Evolutionary conservation across 2,797 vertebrate genomes (phyloP), one percentile per base, ranked within the genome.

Genomic region (Lindbergichthys nudifrons): DNA sequence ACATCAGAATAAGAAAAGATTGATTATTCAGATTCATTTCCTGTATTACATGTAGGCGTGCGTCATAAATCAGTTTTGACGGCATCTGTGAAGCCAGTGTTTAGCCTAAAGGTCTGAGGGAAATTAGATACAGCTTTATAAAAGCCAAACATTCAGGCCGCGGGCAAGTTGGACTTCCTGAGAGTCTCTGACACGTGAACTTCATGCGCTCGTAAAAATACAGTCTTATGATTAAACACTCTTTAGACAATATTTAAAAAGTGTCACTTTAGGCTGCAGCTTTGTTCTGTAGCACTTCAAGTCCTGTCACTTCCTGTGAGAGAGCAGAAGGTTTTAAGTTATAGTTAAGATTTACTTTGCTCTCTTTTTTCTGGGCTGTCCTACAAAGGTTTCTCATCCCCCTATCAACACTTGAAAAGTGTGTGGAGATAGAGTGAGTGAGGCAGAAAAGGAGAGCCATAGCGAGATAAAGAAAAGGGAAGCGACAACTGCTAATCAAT

Each of bases 401-500:
- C 66, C 78, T 70, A 81, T 87, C 70, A 73, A 77, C 79, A 81
- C 81, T 87, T 84, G 61, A 58, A 85, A 91, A 80, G 72, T 75
- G 76, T 73, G 70, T 53, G 73, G 68, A 79, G 80, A 77, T 68
- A 36, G 82, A 88, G 81, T 64, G 82, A 89, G 80, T 19, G 81
- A 81, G 73, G 76, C 65, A 77, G 82, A 77, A 81, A 87, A 74
- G 75, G 74, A 79, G 76, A 89, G 77, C 67, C 68, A 73, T 26
- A 41, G 76, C 23, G 73, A 88, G 86, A 87, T 91, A 83, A 86
- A 88, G 87, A 89, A 88, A 90, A 82, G 78, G 85, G 85, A 89
- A 89, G 88, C 84, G 84, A 90, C 88, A 85, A 91, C 84, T 86
- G 87, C 87, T 94, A 92, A 93, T 93, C 90, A 93, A 93, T 92